A percentile compares a stretch with the other conserved stretches of the same genome.
phyloP scores from a whole-genome alignment of 2,113 vertebrate species.

The Apistogramma diplotaenia region DNA sequence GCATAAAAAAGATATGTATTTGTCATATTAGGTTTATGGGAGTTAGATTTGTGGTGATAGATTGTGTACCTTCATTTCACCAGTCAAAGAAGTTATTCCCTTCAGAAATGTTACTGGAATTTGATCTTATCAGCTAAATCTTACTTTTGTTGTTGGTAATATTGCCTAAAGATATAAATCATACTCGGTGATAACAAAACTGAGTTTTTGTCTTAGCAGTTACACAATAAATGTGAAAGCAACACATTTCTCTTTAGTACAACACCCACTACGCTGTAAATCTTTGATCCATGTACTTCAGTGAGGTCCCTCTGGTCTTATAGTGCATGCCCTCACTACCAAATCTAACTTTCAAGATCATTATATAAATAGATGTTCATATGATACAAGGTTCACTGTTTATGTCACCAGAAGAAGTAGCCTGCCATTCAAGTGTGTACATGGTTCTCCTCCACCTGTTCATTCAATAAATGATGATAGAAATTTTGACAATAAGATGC shows the following conservation, averaged over 20 bases:
- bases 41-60: background rate
- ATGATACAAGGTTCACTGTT: background rate
- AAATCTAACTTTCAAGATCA: background rate
- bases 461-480: background rate
- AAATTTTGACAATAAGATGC: background rate
- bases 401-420: background rate
- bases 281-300: accelerated
- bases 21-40: background rate
- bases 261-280: background rate
- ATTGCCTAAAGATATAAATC: background rate
- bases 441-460: background rate
- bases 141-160: background rate
- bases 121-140: background rate
- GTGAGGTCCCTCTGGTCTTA: background rate
- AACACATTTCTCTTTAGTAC: background rate
- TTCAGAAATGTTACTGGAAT: background rate
- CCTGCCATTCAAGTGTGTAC: background rate
- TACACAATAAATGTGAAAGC: background rate
- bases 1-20: background rate
- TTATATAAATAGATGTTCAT: background rate
- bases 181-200: background rate
- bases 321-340: background rate
- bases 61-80: background rate
- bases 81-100: background rate
- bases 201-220: background rate